Evolutionary conservation across 92 coral and sea anemone species (phyloP), one percentile per base, ranked within the genome.

Genomic region (Pocillopora meandrina): DNA sequence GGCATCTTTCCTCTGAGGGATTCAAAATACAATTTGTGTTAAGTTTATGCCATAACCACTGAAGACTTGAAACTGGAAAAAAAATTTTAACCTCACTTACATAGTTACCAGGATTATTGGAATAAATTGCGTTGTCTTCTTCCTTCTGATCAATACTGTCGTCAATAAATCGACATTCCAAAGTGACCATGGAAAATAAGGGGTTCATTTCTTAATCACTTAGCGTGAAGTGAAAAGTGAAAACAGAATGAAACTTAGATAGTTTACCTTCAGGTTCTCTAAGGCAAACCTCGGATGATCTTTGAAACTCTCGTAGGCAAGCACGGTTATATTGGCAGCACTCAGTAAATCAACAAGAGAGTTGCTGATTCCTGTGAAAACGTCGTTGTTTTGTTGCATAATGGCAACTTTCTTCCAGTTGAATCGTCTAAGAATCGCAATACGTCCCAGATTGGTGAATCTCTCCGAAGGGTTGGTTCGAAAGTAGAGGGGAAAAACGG

Each of bases 401-500:
- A 91, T 91, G 33, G 95, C 92, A 21, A 91, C 95, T 82, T 76
- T 86, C 71, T 89, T 89, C 95, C 95, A 91, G 42, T 89, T 89
- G 83, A 91, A 91, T 42, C 95, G 84, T 61, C 85, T 84, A 36
- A 91, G 69, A 73, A 91, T 89, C 12, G 95, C 92, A 7, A 91
- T 90, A 16, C 95, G 89, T 2, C 95, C 95, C 60, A 91, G 79
- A 79, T 89, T 91, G 55, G 95, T 76, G 64, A 75, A 89, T 52
- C 33, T 85, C 69, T 91, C 95, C 2, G 95, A 91, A 9, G 95
- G 95, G 58, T 91, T 91, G 61, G 90, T 91, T 20, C 95, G 92
- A 81, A 91, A 91, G 85, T 85, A 91, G 2, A 91, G 84, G 15
- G 95, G 95, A 57, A 66, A 91, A 20, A 76, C 79, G 1, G 42